Evolutionary conservation across 2,888 invertebrate species (phyloP), one percentile per base, ranked within the genome.

Genomic region (Agrochola macilenta): DNA sequence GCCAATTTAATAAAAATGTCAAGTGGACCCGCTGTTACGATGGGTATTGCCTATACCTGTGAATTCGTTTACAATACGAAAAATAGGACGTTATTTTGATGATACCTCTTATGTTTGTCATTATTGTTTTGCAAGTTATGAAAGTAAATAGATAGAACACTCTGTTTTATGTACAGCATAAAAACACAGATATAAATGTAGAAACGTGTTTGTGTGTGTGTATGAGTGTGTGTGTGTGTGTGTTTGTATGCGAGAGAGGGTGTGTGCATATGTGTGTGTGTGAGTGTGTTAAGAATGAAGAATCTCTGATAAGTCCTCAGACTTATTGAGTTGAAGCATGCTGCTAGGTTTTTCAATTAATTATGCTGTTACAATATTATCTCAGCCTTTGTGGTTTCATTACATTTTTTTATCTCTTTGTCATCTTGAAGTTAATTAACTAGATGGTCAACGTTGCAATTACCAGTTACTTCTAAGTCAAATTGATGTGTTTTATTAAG

Each of bases 1-100:
- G 90, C 89, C 91, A 92, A 92, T 92, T 92, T 91, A 90, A 90
- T 91, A 91, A 91, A 91, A 90, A 89, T 86, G 83, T 86, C 86
- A 81, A 88, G 89, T 81, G 79, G 78, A 72, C 64, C 58, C 52
- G 78, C 72, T 76, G 69, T 86, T 60, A 78, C 61, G 78, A 35
- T 72, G 74, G 68, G 72, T 76, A 81, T 77, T 74, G 69, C 82
- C n/a, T 65, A 60, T 70, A 80, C 60, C 76, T 85, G 75, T 74
- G 64, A 86, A 79, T 81, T 86, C 49, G 57, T 78, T 81, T 78
- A 77, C 73, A 76, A 78, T 72, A 26, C 61, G 20, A 71, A 86
- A 78, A 68, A 76, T 69, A 52, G 20, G 54, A 39, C 12, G 23
- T 66, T 73, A 70, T 85, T 74, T 69, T 30, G 65, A 57, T 74